These are phyloP conservation scores for Poecile montanus DNA, from an alignment of 2,797 vertebrate species.

Conservation along the genomic window DNA sequence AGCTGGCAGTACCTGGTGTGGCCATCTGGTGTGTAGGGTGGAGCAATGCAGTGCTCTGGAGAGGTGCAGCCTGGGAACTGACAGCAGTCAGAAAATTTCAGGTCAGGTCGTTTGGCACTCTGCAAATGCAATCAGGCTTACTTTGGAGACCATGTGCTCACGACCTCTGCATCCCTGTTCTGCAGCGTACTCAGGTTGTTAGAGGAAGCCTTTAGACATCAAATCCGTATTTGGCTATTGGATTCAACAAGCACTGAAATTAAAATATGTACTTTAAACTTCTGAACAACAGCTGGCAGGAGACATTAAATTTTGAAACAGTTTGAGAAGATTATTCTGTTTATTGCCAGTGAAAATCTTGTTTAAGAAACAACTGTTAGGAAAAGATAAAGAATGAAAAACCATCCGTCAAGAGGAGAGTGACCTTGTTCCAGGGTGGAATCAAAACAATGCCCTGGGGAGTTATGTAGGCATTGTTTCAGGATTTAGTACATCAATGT, in stretches of 20 bases:
- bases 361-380: slow-evolving; percentile 21
- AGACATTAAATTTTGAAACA: not conserved
- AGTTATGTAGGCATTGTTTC: slow-evolving; percentile 30
- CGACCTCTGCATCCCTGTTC: not conserved
- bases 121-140: not conserved
- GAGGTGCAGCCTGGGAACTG: not conserved
- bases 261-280: not conserved
- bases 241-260: not conserved
- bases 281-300: not conserved
- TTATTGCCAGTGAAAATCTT: not conserved
- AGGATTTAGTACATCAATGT: slow-evolving; percentile 32
- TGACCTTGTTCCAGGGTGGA: slow-evolving; percentile 40
- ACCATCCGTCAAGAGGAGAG: not conserved
- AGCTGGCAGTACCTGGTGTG: not conserved
- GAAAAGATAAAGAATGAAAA: slow-evolving; percentile 32
- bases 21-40: not conserved
- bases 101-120: not conserved
- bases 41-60: not conserved
- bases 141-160: not conserved
- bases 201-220: not conserved
- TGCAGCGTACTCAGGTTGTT: not conserved
- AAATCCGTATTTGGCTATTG: not conserved
- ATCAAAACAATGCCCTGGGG: slow-evolving; percentile 34
- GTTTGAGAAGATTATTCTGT: not conserved
- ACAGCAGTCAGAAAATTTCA: not conserved